Conservation (phyloP, 2,888 invertebrate genomes). For the Rotaria macrura region DNA sequence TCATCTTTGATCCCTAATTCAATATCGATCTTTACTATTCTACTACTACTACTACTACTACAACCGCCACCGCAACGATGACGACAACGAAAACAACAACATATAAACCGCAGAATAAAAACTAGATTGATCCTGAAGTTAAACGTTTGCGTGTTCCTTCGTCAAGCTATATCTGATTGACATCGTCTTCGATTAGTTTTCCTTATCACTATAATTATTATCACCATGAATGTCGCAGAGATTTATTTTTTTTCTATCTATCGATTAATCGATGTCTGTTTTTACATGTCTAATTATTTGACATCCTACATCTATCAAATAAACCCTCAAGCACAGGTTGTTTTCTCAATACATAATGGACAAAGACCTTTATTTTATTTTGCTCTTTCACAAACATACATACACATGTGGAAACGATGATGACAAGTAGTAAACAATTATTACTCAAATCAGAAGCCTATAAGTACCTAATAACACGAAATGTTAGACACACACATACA, state of each 20-base stretch:
- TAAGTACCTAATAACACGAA: conserved; percentile 3
- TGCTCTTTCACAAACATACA: background rate
- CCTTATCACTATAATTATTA: background rate
- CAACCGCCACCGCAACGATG: background rate
- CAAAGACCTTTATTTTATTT: background rate
- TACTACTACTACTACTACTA: background rate
- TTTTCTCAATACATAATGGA: background rate
- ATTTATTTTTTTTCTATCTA: background rate
- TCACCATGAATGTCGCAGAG: background rate
- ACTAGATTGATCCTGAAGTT: background rate
- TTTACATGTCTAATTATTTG: background rate
- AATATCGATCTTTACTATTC: background rate
- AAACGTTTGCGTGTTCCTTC: background rate
- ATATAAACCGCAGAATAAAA: background rate
- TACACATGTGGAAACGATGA: background rate
- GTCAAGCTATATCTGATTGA: background rate
- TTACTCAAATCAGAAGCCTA: background rate
- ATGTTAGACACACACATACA: background rate
- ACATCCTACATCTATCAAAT: background rate
- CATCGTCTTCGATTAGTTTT: background rate
- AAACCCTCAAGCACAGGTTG: background rate
- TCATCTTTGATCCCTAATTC: background rate
- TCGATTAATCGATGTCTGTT: background rate
- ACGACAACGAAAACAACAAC: background rate
- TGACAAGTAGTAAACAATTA: background rate